These are phyloP conservation scores for Elephas maximus DNA, from an alignment of 2,113 vertebrate genomes.

Conservation along the genomic window DNA sequence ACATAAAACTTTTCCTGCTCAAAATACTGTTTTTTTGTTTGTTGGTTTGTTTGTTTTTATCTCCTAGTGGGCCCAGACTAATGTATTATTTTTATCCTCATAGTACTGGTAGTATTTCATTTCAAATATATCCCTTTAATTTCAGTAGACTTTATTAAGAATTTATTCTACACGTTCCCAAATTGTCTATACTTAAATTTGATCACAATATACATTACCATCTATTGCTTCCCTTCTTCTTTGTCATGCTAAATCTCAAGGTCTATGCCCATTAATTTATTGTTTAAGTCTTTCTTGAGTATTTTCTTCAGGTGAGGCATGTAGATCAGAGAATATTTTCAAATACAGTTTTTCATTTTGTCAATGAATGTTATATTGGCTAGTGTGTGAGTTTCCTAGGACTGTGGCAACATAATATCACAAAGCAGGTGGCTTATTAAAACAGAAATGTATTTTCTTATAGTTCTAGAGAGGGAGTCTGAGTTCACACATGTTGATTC, in stretches of 20 bases:
- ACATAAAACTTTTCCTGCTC: background rate
- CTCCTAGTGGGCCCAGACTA: background rate
- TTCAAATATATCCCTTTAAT: background rate
- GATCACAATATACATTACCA: rapidly evolving
- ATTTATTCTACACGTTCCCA: background rate
- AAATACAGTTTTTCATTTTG: no score
- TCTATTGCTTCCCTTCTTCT: background rate
- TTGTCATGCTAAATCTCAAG: background rate
- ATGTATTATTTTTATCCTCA: background rate
- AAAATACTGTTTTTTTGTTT: no score
- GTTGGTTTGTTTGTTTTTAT: background rate
- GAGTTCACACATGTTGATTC: no score
- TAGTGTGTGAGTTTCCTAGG: no score
- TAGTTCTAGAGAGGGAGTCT: no score
- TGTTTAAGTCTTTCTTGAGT: background rate
- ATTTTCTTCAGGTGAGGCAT: background rate
- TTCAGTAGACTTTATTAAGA: background rate
- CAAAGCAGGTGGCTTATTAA: no score
- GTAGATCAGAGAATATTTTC: background rate
- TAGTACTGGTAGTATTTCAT: background rate
- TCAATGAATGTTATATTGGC: no score
- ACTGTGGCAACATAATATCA: no score
- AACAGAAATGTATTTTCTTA: no score
- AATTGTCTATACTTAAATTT: background rate
- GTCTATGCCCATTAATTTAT: background rate